Evolutionary conservation across 2,797 vertebrate genomes (phyloP).

Genomic region (Mormyrus proboscirostris): DNA sequence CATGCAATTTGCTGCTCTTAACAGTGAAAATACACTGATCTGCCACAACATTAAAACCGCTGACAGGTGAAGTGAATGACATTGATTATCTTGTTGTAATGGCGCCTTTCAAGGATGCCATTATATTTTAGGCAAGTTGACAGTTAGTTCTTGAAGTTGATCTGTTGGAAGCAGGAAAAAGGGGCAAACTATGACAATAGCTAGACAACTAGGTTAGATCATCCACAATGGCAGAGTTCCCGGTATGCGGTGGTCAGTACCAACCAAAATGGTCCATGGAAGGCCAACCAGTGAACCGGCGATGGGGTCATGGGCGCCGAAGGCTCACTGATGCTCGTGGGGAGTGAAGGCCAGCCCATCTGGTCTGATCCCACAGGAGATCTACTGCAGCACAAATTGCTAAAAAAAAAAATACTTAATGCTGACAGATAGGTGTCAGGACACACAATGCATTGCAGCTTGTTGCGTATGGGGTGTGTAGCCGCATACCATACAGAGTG

Average conservation of each 20-base stretch:
- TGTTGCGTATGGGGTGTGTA: background rate
- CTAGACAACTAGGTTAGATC: background rate
- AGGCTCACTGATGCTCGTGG: background rate
- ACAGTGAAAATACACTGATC: constrained; percentile 14
- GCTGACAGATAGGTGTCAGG: background rate
- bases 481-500: background rate
- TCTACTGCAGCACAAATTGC: background rate
- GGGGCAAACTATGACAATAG: background rate
- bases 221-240: background rate
- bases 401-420: background rate
- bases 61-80: background rate
- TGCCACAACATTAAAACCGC: background rate
- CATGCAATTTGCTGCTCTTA: constrained; percentile 14
- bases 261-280: background rate
- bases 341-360: background rate
- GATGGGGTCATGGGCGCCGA: background rate
- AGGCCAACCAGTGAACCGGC: background rate
- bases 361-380: background rate
- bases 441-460: background rate
- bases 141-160: background rate
- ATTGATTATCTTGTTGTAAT: background rate
- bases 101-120: background rate
- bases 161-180: background rate
- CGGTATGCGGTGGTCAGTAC: background rate
- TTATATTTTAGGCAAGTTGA: background rate